Evolutionary conservation across 1,140 invertebrate species (phyloP).

Genomic region (Cheumatopsyche charites): DNA sequence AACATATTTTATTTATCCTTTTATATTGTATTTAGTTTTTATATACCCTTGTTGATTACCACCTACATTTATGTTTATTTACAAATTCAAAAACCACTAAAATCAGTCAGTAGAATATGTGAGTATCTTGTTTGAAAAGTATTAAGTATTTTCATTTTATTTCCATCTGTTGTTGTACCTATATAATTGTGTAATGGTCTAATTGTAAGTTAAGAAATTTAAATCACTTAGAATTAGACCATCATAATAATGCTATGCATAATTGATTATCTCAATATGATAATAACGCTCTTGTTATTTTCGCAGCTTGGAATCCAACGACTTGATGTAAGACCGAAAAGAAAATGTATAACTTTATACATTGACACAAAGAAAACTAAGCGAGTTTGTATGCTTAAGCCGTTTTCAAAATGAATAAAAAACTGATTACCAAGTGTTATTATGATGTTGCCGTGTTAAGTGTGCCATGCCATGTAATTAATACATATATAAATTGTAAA

Average conservation of each 20-base stretch:
- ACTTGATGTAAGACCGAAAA: neutral
- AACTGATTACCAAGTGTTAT: conserved; percentile 31
- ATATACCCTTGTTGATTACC: conserved; percentile 19
- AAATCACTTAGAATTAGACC: neutral
- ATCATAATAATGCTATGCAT: neutral
- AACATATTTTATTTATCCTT: conserved; percentile 18
- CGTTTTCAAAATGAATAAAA: conserved; percentile 7
- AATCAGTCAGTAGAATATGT: conserved; percentile 23
- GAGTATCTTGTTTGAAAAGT: neutral
- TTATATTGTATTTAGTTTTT: conserved; percentile 27
- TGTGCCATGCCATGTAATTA: conserved; percentile 46
- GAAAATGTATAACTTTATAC: neutral
- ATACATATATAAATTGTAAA: conserved; percentile 30
- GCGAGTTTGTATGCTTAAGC: conserved; percentile 2
- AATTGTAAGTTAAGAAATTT: neutral
- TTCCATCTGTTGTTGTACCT: neutral
- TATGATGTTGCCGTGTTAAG: conserved; percentile 43
- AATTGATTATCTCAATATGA: neutral
- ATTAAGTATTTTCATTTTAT: neutral
- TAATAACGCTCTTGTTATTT: neutral
- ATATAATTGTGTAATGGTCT: neutral
- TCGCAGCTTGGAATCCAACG: conserved; percentile 15
- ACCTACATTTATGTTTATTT: conserved; percentile 24
- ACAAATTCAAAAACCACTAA: conserved; percentile 17
- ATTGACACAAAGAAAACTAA: neutral